Base-by-base conservation (phyloP, 2,888 invertebrate species). In the Nemoura dubitans region DNA sequence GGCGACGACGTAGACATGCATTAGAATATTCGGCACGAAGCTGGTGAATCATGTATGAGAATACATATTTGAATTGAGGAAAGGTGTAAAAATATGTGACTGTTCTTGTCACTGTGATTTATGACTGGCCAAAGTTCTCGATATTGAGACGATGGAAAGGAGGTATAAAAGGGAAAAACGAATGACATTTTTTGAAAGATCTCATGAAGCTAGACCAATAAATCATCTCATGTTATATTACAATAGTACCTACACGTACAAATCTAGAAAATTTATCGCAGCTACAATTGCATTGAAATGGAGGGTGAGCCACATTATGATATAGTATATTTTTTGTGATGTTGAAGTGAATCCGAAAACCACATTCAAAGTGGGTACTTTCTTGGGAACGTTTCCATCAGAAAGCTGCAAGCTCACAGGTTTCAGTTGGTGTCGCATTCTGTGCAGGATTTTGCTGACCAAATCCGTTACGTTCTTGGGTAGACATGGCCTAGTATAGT, bases 271-370 rank as follows among this genome's bases (percentile, higher is more conserved):
- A 30, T 81, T 81, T 30, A 30, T 30, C n/a, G 28, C 21, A 27
- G 6, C n/a, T 30, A 81, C 81, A 81, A 81, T 81, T 81, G 81
- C 81, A 81, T 81, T 81, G 81, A 28, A 81, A 78, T 78, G 78
- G 78, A 78, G 30, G 59, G 59, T 14, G 21, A 59, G 59, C 14
- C 59, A 59, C 14, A 59, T 59, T 59, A 59, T 59, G 59, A 59
- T 59, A 59, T 59, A 59, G 59, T 59, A 59, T 59, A 21, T 59
- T 59, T 59, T 59, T 59, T 59, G 59, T 59, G 59, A 59, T 59
- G 59, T 59, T 21, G 59, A 59, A 59, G 59, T 59, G 59, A 59
- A 59, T 59, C 59, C 59, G 59, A 59, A 59, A 59, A 59, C 59
- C 59, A 59, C 59, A 59, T 59, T 59, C 59, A 59, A 59, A 59